A percentile compares a stretch with the other conserved stretches of the same genome.
These are phyloP conservation scores for Agrypnia vestita DNA, from an alignment of 1,140 invertebrate genomes.

Conservation along the genomic window DNA sequence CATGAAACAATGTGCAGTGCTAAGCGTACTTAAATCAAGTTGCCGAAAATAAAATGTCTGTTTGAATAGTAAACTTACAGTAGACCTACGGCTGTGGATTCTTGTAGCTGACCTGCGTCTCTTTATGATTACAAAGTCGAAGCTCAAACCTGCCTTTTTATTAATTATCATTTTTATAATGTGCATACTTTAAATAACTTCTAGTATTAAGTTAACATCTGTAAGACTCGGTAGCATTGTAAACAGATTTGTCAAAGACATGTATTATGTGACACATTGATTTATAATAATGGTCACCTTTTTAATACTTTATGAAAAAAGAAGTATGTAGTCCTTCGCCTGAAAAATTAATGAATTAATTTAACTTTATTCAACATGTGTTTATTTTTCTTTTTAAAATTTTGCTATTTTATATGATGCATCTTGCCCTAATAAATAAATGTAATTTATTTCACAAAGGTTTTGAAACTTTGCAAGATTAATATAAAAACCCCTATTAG, in stretches of 20 bases:
- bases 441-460: not conserved
- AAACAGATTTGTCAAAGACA: slow-evolving; percentile 24
- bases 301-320: not conserved
- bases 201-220: slow-evolving; percentile 40
- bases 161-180: slow-evolving; percentile 29
- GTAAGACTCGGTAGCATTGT: slow-evolving; percentile 28
- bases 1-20: too few species aligned
- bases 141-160: slow-evolving; percentile 59
- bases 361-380: not conserved
- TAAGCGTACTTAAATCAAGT: too few species aligned
- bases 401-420: not conserved
- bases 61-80: too few species aligned
- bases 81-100: too few species aligned
- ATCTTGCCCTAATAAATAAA: slow-evolving; percentile 8
- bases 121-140: slow-evolving; percentile 49
- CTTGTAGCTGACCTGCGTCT: slow-evolving; percentile 26
- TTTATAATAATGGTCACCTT: slow-evolving; percentile 1
- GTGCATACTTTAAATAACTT: slow-evolving; percentile 35
- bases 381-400: not conserved
- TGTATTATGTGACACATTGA: slow-evolving; percentile 13
- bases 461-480: not conserved
- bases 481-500: not conserved
- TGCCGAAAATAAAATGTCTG: too few species aligned
- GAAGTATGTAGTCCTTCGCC: too few species aligned
- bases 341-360: too few species aligned